Evolutionary conservation across 2,888 invertebrate species (phyloP).

Genomic region (Eupeodes luniger): DNA sequence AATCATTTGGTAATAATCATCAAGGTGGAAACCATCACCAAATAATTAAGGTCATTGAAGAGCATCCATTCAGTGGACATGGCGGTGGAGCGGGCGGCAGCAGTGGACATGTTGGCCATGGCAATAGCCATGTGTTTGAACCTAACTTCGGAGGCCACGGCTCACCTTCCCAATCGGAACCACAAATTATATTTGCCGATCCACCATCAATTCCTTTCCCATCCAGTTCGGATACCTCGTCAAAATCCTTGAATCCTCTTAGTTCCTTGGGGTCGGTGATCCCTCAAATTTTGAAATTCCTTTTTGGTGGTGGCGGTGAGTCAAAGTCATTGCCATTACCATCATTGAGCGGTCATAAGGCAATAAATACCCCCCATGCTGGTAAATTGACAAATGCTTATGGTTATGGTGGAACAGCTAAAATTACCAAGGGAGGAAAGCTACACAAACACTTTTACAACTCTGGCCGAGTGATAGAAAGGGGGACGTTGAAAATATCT

Average conservation of each 20-base stretch:
- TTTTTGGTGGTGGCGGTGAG: slow-evolving; percentile 37
- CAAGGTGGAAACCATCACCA: slow-evolving; percentile 1
- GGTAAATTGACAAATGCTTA: slow-evolving; percentile 35
- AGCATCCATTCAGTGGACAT: slow-evolving; percentile 31
- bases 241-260: slow-evolving; percentile 39
- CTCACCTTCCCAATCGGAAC: neutral
- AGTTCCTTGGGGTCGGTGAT: slow-evolving; percentile 60
- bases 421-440: slow-evolving; percentile 25
- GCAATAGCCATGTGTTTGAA: neutral
- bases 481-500: slow-evolving; percentile 48
- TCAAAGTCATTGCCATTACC: slow-evolving; percentile 3
- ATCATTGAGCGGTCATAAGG: slow-evolving; percentile 25
- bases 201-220: slow-evolving; percentile 1
- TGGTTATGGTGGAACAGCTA: slow-evolving; percentile 45
- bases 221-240: neutral
- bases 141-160: slow-evolving; percentile 23
- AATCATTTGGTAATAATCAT: slow-evolving; percentile 9
- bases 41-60: slow-evolving; percentile 21
- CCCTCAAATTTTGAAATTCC: slow-evolving; percentile 48
- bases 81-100: neutral
- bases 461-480: slow-evolving; percentile 66
- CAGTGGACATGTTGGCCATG: neutral
- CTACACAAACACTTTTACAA: slow-evolving; percentile 19
- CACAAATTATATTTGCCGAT: slow-evolving; percentile 15
- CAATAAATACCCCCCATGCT: slow-evolving; percentile 28